Evolutionary conservation across 2,113 vertebrate genomes (phyloP), one percentile per base, ranked within the genome.

Genomic region (Zootoca vivipara): DNA sequence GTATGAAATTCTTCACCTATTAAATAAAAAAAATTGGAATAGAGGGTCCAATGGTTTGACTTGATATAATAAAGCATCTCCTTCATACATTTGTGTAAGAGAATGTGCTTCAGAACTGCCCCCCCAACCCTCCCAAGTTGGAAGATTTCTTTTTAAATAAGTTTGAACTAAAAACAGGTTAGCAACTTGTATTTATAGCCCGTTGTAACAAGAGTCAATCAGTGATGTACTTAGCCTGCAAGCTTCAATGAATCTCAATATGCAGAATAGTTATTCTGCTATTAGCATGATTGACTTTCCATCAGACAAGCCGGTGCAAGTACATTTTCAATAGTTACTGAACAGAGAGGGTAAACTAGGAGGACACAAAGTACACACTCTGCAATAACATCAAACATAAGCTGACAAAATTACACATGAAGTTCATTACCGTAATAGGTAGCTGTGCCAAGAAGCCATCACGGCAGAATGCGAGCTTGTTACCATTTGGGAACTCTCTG

Each of bases 321-420:
- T 82, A 64, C 38, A 86, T 91, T 93, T 92, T 92, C 85, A 89
- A 87, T 88, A 88, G 87, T 78, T 84, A 70, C 75, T 56, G 82
- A 91, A 90, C 77, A 90, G 81, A 82, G 82, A 81, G 82, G 90
- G 74, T 65, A 83, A 91, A 89, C 77, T 90, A 33, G 24, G 67
- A 70, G 58, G 90, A 91, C 81, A 72, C 88, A 82, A 89, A 81
- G 78, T 85, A 87, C 56, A 93, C 15, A 24, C 26, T 8, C 18
- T 33, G 86, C 82, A 93, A 52, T 91, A 73, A 82, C 56, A 86
- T 89, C 86, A 89, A 87, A 79, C 78, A 73, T 15, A 40, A 40
- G n/a, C 64, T 40, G 82, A 74, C 69, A 86, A 89, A 87, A 84
- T 91, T 87, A 78, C 0, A 81, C 81, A 35, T 0, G 77, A 89